phyloP scores from a whole-genome alignment of 2,888 invertebrate species.

The Polia nebulosa region DNA sequence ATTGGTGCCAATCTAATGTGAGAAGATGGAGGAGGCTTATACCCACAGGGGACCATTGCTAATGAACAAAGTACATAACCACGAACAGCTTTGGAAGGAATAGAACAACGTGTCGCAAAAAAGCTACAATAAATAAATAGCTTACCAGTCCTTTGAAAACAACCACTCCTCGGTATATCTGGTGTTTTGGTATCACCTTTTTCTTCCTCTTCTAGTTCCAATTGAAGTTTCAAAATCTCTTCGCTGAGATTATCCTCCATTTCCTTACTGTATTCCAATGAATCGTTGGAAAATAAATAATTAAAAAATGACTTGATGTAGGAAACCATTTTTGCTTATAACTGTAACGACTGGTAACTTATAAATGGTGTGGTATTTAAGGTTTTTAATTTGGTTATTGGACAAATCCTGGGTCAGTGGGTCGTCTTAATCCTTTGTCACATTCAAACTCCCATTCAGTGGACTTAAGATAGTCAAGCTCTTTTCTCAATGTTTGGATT shows the following conservation, averaged over 20 bases:
- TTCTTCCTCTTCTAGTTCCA: slow-evolving; percentile 59
- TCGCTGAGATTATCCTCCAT: slow-evolving; percentile 79
- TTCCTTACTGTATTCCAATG: slow-evolving; percentile 75
- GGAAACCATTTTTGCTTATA: slow-evolving; percentile 81
- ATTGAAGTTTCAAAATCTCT: slow-evolving; percentile 83
- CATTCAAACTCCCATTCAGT: slow-evolving; percentile 96
- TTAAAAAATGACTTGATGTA: slow-evolving; percentile 82
- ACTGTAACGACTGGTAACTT: not conserved
- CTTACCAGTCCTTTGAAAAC: slow-evolving; percentile 84
- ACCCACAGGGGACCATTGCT: no score
- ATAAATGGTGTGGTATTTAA: not conserved
- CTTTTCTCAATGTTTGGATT: slow-evolving; percentile 93
- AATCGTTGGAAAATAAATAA: slow-evolving; percentile 76
- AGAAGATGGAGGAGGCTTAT: no score
- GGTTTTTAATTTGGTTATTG: no score
- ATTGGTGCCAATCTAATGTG: no score
- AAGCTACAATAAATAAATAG: no score
- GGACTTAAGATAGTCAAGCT: slow-evolving; percentile 94
- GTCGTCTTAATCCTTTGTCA: no score
- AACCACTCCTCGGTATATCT: slow-evolving; percentile 63
- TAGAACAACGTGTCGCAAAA: no score
- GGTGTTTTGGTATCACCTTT: slow-evolving; percentile 12
- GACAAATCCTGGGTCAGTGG: no score
- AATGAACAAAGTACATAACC: no score
- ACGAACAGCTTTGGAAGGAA: no score